A percentile compares a stretch with the other conserved stretches of the same genome.
Evolutionary conservation across 2,797 vertebrate genomes (phyloP).

Genomic region (Myotis planiceps): DNA sequence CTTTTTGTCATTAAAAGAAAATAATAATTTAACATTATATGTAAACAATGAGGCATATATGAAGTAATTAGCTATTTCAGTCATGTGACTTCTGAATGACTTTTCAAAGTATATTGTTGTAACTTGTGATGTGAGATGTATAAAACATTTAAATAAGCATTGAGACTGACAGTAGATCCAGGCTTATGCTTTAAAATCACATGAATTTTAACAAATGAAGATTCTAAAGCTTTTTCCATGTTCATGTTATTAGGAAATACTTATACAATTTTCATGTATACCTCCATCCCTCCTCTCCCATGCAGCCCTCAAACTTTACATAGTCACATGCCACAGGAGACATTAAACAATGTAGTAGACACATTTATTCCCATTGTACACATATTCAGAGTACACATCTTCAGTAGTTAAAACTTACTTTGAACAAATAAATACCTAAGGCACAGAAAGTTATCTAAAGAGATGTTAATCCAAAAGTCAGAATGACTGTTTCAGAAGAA

Average conservation of each 20-base stretch:
- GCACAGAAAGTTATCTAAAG: neutral
- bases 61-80: neutral
- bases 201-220: neutral
- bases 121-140: neutral
- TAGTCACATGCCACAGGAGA: neutral
- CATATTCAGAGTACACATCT: neutral
- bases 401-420: neutral
- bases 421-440: slow-evolving; percentile 11
- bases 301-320: neutral
- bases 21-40: slow-evolving; percentile 6
- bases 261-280: neutral
- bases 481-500: slow-evolving; percentile 28
- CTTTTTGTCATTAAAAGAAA: neutral
- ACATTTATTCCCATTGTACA: neutral
- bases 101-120: neutral
- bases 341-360: neutral
- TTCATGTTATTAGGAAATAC: neutral
- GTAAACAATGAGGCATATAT: neutral
- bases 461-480: neutral
- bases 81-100: neutral
- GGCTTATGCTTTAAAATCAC: slow-evolving; percentile 19
- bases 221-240: neutral
- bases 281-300: rapidly evolving
- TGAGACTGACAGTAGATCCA: neutral
- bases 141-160: neutral